These are phyloP conservation scores for Eupithecia abbreviata DNA, from an alignment of 2,888 invertebrate genomes.

Conservation along the genomic window DNA sequence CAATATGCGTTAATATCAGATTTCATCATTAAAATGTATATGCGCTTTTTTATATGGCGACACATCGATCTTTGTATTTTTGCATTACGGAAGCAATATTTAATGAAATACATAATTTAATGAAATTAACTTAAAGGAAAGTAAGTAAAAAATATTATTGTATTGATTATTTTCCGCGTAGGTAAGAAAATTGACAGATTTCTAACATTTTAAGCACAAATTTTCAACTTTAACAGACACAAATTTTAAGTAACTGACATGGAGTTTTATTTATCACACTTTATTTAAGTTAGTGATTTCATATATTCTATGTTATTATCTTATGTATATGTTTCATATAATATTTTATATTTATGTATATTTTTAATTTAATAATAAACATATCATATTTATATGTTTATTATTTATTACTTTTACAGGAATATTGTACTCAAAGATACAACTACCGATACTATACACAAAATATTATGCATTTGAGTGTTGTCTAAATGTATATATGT, in stretches of 20 bases:
- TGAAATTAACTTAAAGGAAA: neutral
- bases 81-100: neutral
- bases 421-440: neutral
- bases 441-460: conserved; percentile 38
- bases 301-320: no score
- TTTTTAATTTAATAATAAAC: neutral
- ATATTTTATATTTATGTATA: neutral
- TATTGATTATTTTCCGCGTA: neutral
- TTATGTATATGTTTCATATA: no score
- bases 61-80: neutral
- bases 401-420: conserved; percentile 31
- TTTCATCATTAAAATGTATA: neutral
- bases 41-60: neutral
- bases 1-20: neutral
- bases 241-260: neutral
- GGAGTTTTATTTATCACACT: neutral
- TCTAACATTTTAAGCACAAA: neutral
- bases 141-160: neutral
- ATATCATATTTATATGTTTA: neutral
- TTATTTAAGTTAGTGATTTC: neutral
- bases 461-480: conserved; percentile 54
- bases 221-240: neutral
- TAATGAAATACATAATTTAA: neutral
- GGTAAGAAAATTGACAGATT: neutral
- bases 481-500: conserved; percentile 59